These are phyloP conservation scores for Pollenia griseotomentosa DNA, from an alignment of 2,888 invertebrate species.

Conservation along the genomic window DNA sequence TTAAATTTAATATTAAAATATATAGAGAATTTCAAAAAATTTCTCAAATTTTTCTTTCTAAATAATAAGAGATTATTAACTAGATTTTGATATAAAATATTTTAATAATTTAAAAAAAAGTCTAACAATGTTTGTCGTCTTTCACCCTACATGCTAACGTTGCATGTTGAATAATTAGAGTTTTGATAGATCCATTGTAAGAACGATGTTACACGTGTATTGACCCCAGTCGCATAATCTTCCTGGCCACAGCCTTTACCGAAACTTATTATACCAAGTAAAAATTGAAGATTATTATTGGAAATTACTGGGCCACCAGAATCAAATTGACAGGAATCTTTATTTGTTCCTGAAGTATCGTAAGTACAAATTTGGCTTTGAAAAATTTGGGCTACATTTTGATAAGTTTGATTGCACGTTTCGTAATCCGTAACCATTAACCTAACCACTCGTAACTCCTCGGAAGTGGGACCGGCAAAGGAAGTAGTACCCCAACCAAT, in stretches of 20 bases:
- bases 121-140: too few species aligned
- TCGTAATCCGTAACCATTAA: slow-evolving; percentile 79
- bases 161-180: slow-evolving; percentile 75
- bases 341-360: slow-evolving; percentile 75
- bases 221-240: slow-evolving; percentile 84
- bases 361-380: slow-evolving; percentile 78
- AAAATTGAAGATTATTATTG: slow-evolving; percentile 83
- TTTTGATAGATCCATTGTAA: slow-evolving; percentile 85
- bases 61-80: too few species aligned
- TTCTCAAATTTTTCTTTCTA: too few species aligned
- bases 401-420: slow-evolving; percentile 75
- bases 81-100: too few species aligned
- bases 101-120: too few species aligned
- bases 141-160: not conserved
- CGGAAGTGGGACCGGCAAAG: slow-evolving; percentile 84
- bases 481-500: slow-evolving; percentile 85
- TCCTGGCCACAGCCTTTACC: slow-evolving; percentile 85
- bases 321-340: slow-evolving; percentile 85
- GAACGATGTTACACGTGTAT: slow-evolving; percentile 85
- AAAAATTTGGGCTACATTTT: slow-evolving; percentile 66
- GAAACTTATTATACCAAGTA: slow-evolving; percentile 85
- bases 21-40: too few species aligned
- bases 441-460: slow-evolving; percentile 84
- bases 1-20: too few species aligned
- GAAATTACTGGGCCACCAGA: slow-evolving; percentile 86